Conservation (phyloP, 2,888 invertebrate species). For the Panzeria rudis region DNA sequence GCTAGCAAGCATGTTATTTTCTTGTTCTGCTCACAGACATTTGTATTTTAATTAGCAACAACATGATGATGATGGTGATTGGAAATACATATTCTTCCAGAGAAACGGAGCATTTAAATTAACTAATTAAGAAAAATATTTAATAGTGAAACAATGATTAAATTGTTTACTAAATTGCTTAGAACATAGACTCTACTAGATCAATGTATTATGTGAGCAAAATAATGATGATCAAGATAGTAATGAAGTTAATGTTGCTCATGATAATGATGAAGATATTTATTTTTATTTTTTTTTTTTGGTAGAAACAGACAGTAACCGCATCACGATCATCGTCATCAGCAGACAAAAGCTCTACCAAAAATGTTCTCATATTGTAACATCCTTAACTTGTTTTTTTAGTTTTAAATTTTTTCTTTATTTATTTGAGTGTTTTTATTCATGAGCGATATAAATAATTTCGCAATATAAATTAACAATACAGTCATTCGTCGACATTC, state of each 20-base stretch:
- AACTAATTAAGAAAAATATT: neutral
- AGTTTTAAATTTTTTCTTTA: constrained; percentile 29
- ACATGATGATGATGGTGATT: constrained; percentile 2
- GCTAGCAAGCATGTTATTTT: neutral
- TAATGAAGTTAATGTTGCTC: constrained; percentile 15
- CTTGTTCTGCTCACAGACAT: neutral
- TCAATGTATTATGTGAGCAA: neutral
- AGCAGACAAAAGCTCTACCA: constrained; percentile 32
- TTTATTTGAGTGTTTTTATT: constrained; percentile 56
- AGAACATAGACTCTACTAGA: neutral
- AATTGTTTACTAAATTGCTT: neutral
- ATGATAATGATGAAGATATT: constrained; percentile 40
- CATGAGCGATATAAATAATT: constrained; percentile 80
- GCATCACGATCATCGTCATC: constrained; percentile 17
- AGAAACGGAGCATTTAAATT: neutral
- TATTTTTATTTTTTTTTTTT: neutral
- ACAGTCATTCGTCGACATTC: constrained; percentile 81
- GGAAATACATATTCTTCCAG: neutral
- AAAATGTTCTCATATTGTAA: constrained; percentile 69
- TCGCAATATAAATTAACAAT: constrained; percentile 76
- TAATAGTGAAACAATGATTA: neutral
- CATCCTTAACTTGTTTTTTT: constrained; percentile 77
- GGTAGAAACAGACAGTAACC: constrained; percentile 7
- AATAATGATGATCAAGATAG: neutral
- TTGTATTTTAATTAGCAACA: neutral